phyloP scores from a whole-genome alignment of 2,113 vertebrate species.

The Carollia perspicillata region DNA sequence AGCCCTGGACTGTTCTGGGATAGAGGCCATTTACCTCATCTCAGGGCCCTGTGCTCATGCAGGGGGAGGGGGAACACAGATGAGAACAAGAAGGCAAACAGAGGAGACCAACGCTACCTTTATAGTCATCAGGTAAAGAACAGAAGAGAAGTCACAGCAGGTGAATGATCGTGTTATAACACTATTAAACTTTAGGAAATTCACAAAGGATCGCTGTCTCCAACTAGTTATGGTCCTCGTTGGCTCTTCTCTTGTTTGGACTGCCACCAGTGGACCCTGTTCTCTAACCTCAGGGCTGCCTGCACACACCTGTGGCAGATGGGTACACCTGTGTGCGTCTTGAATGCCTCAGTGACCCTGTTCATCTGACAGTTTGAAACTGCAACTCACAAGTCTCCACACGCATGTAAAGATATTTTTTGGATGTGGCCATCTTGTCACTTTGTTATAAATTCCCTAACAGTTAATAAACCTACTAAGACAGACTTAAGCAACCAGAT shows the following conservation, averaged over 20 bases:
- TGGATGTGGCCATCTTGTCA: not conserved
- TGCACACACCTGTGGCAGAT: not conserved
- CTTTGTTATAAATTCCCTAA: not conserved
- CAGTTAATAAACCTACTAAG: not conserved
- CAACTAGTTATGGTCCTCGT: not conserved
- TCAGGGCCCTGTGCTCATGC: not conserved
- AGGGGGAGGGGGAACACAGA: accelerated
- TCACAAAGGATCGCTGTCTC: not conserved
- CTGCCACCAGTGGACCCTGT: not conserved
- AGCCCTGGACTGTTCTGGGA: not conserved
- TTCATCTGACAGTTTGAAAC: not conserved
- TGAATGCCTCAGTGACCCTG: not conserved
- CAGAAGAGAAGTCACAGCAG: not conserved
- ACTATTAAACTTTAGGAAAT: not conserved
- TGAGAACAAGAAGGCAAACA: not conserved
- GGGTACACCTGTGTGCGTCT: not conserved
- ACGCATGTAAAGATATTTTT: not conserved
- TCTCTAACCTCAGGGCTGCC: not conserved
- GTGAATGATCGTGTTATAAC: not conserved
- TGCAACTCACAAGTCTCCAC: not conserved
- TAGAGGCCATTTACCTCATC: not conserved
- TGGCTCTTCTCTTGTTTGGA: not conserved
- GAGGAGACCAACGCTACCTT: not conserved
- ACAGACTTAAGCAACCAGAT: not conserved
- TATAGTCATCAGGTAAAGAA: not conserved